Conservation (phyloP, 92 coral and sea anemone species). For the Epizoanthus ramosus region DNA sequence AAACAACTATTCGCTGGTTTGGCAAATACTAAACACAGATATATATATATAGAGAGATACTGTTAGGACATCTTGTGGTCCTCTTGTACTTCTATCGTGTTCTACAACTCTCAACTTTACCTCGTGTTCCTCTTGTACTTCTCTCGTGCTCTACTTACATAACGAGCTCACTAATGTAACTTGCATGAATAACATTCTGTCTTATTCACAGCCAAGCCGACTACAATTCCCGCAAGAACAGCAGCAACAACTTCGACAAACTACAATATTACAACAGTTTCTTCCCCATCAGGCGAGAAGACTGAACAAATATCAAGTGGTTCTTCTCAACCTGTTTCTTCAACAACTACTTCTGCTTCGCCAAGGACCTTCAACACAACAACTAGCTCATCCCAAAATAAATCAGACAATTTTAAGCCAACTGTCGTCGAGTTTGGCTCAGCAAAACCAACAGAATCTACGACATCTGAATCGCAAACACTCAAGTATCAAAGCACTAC, state of each 20-base stretch:
- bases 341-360: slow-evolving; percentile 5
- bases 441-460: not conserved
- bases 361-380: not conserved
- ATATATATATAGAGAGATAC: not conserved
- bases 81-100: not conserved
- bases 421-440: too few relatives aligned
- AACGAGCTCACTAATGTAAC: not conserved
- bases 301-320: too few relatives aligned
- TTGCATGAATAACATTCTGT: not conserved
- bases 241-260: not conserved
- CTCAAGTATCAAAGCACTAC: too few relatives aligned
- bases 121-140: too few relatives aligned
- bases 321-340: not conserved
- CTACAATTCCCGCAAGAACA: not conserved
- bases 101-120: too few relatives aligned
- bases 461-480: not conserved
- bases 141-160: too few relatives aligned
- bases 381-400: not conserved
- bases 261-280: too few relatives aligned
- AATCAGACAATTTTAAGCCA: not conserved
- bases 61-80: not conserved
- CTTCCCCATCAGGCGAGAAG: too few relatives aligned
- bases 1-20: too few relatives aligned
- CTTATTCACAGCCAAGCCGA: slow-evolving; percentile 15
- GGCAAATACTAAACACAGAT: too few relatives aligned